Evolutionary conservation across 1,140 invertebrate genomes (phyloP), one percentile per base, ranked within the genome.

Genomic region (Drosophila bifasciata): DNA sequence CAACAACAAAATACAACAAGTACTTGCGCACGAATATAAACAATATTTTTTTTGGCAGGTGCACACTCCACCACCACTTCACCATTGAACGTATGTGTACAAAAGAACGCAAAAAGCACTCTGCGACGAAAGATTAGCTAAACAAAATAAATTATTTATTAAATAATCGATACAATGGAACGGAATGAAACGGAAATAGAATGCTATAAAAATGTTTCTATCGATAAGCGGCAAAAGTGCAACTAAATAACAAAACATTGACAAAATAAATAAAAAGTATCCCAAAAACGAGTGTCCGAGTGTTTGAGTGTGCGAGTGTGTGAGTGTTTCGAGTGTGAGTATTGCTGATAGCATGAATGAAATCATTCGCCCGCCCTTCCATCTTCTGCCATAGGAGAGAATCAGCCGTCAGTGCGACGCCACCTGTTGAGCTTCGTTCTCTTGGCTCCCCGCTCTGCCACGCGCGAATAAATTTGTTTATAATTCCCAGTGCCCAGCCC

Each of bases 111-210:
- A 36, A 36, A 36, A 36, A 36, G 3, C 44, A 45, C 17, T 13
- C 15, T 45, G 4, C 19, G 19, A 19, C 19, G 15, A 46, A 19
- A 46, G 44, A 46, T 46, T 21, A 46, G 44, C 44, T 5, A 15
- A 46, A 46, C 44, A 21, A 46, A 46, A 46, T 46, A 46, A 46
- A 46, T 46, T 8, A 46, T 46, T 46, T 46, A 46, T 46, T 46
- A 46, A 21, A 46, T 46, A 46, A 46, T 46, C 44, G 44, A 19
- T 46, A 36, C 32, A 13, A 36, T 13, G 5, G 44, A 17, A 13
- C 9, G 7, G 1, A 21, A 19, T 21, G 19, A 46, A 46, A 46
- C 44, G 44, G 16, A 46, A 46, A 19, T 46, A 19, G 16, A 16
- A 46, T 46, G 16, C 9, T 46, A 46, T 46, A 16, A 46, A 46